Conservation (phyloP, 1,140 invertebrate genomes). For the Sinella curviseta region DNA sequence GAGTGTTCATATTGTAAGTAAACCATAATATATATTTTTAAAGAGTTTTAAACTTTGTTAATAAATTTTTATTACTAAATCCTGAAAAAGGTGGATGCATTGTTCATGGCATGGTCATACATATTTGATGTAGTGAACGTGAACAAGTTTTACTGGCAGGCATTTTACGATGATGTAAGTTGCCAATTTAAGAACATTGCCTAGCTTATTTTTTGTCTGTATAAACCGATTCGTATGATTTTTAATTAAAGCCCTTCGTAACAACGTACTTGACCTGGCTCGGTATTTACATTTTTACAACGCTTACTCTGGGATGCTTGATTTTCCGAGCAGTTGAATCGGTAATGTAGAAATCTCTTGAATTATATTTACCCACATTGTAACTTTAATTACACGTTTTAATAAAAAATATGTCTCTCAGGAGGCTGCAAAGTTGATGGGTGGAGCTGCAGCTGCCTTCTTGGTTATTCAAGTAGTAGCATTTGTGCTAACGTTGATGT, state of each 20-base stretch:
- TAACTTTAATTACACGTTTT: neutral
- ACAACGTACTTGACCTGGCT: slow-evolving; percentile 19
- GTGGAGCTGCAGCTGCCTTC: neutral
- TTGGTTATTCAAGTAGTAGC: slow-evolving; percentile 14
- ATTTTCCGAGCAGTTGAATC: slow-evolving; percentile 20
- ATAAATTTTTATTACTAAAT: neutral
- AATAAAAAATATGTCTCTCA: neutral
- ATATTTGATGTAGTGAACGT: slow-evolving; percentile 20
- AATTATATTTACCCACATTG: too few relatives aligned
- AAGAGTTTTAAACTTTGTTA: slow-evolving; percentile 11
- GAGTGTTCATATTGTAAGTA: slow-evolving; percentile 26
- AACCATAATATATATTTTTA: neutral
- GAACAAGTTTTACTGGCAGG: slow-evolving; percentile 17
- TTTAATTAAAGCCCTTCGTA: neutral
- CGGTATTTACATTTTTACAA: slow-evolving; percentile 9
- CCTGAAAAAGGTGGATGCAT: slow-evolving; percentile 21
- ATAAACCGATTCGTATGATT: too few relatives aligned
- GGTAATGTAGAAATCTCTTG: too few relatives aligned
- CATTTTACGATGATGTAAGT: slow-evolving; percentile 19
- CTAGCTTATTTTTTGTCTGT: neutral
- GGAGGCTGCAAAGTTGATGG: neutral
- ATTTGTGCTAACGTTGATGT: neutral
- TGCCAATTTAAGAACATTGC: too few relatives aligned
- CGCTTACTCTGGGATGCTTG: neutral
- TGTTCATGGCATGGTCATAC: neutral